phyloP scores from a whole-genome alignment of 2,888 invertebrate genomes.

The Polydrusus pterygomalis region DNA sequence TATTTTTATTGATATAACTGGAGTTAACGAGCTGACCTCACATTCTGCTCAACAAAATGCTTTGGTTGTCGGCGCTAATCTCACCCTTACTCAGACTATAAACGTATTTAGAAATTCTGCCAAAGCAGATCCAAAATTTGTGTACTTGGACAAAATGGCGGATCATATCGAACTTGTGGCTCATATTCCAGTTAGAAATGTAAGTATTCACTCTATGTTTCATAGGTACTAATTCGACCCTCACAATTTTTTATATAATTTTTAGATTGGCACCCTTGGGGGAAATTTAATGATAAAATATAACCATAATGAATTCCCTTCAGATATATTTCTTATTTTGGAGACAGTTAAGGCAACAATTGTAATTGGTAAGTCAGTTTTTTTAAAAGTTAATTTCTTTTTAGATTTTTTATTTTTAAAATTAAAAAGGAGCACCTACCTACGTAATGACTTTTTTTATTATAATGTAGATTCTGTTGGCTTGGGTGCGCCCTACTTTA shows the following conservation, averaged over 20 bases:
- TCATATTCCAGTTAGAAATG: constrained; percentile 83
- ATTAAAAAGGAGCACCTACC: too few relatives aligned
- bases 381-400: too few relatives aligned
- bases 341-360: constrained; percentile 77
- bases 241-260: too few relatives aligned
- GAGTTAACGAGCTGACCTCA: constrained; percentile 75
- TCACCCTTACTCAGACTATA: constrained; percentile 75
- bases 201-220: constrained; percentile 72
- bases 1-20: constrained; percentile 79
- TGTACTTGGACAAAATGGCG: constrained; percentile 75
- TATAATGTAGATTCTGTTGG: too few relatives aligned
- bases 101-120: constrained; percentile 72
- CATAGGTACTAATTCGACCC: too few relatives aligned
- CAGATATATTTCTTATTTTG: constrained; percentile 81
- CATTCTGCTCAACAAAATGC: constrained; percentile 70
- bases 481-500: too few relatives aligned
- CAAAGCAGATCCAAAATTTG: constrained; percentile 73
- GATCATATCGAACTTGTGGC: constrained; percentile 82
- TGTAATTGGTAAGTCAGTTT: constrained; percentile 61
- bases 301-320: constrained; percentile 80
- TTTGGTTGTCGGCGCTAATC: constrained; percentile 77
- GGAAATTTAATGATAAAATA: constrained; percentile 84
- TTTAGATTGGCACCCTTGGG: constrained; percentile 77
- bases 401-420: too few relatives aligned
- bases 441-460: too few relatives aligned